These are phyloP conservation scores for Polypterus bichir DNA, from an alignment of 2,113 vertebrate genomes.

Conservation along the genomic window DNA sequence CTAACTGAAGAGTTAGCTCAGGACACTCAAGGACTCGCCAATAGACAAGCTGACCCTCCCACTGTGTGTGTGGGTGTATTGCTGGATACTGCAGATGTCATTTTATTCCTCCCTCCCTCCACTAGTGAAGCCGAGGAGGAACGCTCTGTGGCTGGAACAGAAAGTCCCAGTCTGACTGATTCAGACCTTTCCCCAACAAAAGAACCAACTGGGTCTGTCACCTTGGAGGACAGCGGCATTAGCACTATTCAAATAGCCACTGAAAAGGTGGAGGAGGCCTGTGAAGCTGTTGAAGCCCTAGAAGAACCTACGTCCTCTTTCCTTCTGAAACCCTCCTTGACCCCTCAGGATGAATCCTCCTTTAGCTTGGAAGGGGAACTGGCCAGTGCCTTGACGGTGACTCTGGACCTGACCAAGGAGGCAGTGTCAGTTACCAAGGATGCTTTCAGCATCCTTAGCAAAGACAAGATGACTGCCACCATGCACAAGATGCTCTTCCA, in stretches of 20 bases:
- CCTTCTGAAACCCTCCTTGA: constrained; percentile 22
- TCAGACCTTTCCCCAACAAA: constrained; percentile 56
- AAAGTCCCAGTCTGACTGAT: constrained; percentile 76
- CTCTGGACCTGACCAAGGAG: constrained; percentile 87
- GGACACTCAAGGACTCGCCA: constrained; percentile 45
- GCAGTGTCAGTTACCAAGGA: constrained; percentile 85
- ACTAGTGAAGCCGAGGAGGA: constrained; percentile 34
- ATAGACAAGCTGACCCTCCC: constrained; percentile 33
- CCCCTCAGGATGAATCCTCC: constrained; percentile 42
- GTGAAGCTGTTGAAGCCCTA: not conserved
- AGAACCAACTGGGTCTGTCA: constrained; percentile 21
- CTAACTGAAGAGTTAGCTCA: constrained; percentile 65
- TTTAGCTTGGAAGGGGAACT: constrained; percentile 76
- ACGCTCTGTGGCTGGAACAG: constrained; percentile 64
- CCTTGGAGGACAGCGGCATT: constrained; percentile 37
- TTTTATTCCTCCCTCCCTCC: constrained; percentile 64
- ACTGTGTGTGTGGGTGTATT: constrained; percentile 63
- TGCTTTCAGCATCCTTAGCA: constrained; percentile 73
- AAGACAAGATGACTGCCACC: constrained; percentile 66
- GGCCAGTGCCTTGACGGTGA: constrained; percentile 70
- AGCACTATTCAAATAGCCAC: constrained; percentile 18
- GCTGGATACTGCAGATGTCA: constrained; percentile 62
- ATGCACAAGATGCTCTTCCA: constrained; percentile 79
- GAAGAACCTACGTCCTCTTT: constrained; percentile 16
- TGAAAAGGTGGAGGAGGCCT: constrained; percentile 26